These are phyloP conservation scores for Thaumatotibia leucotreta DNA, from an alignment of 1,140 invertebrate species.

Conservation along the genomic window DNA sequence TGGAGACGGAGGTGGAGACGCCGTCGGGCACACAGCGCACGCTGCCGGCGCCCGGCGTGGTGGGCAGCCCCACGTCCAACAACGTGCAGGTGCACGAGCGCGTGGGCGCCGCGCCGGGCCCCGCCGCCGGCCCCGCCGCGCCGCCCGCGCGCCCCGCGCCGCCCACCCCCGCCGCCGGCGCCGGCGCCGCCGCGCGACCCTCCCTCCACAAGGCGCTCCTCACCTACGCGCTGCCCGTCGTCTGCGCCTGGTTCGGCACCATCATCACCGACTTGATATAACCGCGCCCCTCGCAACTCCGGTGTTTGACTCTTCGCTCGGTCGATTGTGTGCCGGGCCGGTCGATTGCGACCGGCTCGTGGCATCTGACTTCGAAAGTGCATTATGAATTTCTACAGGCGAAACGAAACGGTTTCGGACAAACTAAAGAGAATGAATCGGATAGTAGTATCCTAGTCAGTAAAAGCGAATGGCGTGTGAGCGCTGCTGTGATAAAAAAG, in stretches of 20 bases:
- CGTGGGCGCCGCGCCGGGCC: constrained; percentile 17
- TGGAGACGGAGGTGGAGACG: constrained; percentile 19
- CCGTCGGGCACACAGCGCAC: constrained; percentile 25
- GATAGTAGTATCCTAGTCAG: constrained; percentile 52
- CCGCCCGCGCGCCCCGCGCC: constrained; percentile 12
- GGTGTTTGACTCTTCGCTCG: not conserved
- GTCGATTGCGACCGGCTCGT: not conserved
- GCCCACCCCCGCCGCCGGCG: constrained; percentile 19
- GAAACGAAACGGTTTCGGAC: not conserved
- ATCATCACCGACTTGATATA: constrained; percentile 89
- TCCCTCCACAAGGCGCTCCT: constrained; percentile 81
- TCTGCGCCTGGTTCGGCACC: constrained; percentile 89
- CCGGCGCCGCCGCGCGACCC: constrained; percentile 58
- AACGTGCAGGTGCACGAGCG: constrained; percentile 33
- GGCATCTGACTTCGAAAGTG: not conserved
- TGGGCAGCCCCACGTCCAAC: constrained; percentile 37
- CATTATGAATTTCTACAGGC: not conserved
- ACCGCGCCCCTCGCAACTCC: constrained; percentile 31
- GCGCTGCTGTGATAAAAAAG: constrained; percentile 51
- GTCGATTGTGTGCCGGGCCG: not conserved
- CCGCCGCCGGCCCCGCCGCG: constrained; percentile 13
- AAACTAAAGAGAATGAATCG: constrained; percentile 3
- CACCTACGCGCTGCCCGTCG: constrained; percentile 86
- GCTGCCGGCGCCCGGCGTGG: constrained; percentile 32
- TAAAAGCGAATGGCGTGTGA: constrained; percentile 29